These are phyloP conservation scores for Lepus townsendii DNA, from an alignment of 2,797 vertebrate species.

Conservation along the genomic window DNA sequence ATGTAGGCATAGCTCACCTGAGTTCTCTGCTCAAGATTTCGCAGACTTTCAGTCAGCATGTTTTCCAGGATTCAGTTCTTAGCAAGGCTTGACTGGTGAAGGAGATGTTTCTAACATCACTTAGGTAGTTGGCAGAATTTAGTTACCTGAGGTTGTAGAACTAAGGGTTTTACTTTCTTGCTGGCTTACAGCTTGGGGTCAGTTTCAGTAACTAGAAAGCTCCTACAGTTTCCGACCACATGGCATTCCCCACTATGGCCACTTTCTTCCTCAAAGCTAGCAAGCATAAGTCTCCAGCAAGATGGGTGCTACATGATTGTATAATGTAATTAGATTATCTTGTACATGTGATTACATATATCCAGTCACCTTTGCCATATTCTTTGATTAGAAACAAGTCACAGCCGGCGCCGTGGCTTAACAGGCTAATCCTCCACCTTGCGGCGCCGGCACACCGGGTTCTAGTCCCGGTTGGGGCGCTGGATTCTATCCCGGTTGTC, in stretches of 20 bases:
- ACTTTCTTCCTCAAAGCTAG: not conserved
- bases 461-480: too few relatives aligned
- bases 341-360: not conserved
- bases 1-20: not conserved
- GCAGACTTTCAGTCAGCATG: not conserved
- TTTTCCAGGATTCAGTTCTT: not conserved
- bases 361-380: not conserved
- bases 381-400: conserved; percentile 18
- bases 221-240: not conserved
- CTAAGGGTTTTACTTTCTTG: conserved; percentile 38
- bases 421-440: not conserved
- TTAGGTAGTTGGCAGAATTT: not conserved
- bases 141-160: not conserved
- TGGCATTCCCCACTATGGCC: not conserved
- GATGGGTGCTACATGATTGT: not conserved
- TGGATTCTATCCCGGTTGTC: too few relatives aligned
- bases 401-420: not conserved
- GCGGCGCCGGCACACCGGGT: too few relatives aligned
- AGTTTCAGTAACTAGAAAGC: not conserved
- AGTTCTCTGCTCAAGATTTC: not conserved
- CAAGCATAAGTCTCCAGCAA: not conserved
- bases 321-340: not conserved
- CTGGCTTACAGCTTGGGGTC: not conserved
- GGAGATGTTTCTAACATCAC: not conserved
- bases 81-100: not conserved